phyloP scores from a whole-genome alignment of 2,888 invertebrate genomes.

The Biston betularia region DNA sequence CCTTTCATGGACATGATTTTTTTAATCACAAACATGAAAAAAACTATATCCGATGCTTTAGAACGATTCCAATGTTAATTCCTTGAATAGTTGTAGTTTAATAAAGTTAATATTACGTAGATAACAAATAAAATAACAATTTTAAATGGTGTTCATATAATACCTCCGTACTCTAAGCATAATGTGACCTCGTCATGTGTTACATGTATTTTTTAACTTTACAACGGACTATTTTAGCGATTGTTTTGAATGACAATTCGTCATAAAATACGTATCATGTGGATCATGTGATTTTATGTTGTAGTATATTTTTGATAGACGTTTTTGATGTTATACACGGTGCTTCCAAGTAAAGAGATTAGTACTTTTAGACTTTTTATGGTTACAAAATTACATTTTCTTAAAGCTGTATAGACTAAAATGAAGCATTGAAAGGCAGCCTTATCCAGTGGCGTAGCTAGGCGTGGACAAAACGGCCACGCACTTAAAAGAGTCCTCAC shows the following conservation, averaged over 20 bases:
- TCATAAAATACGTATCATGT: conserved; percentile 30
- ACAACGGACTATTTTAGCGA: neutral
- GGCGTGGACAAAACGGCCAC: too few relatives aligned
- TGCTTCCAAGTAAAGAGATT: conserved; percentile 57
- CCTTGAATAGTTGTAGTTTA: too few relatives aligned
- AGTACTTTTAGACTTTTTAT: conserved; percentile 45
- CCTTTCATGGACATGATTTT: too few relatives aligned
- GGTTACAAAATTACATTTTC: neutral
- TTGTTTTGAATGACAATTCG: conserved; percentile 12
- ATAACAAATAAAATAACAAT: neutral
- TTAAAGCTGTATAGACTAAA: neutral
- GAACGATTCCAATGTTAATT: too few relatives aligned
- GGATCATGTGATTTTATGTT: conserved; percentile 21
- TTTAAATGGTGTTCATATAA: neutral
- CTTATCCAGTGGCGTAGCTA: too few relatives aligned
- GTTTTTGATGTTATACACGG: conserved; percentile 46
- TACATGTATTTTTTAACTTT: neutral
- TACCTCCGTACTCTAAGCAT: conserved; percentile 22
- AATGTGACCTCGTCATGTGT: conserved; percentile 23
- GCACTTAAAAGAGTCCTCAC: too few relatives aligned
- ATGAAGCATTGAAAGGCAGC: neutral
- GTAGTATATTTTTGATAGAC: conserved; percentile 43
- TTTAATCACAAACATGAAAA: too few relatives aligned
- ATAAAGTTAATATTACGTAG: too few relatives aligned
- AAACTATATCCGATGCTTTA: too few relatives aligned